These are phyloP conservation scores for Xanthia icteritia DNA, from an alignment of 2,888 invertebrate species.

Conservation along the genomic window DNA sequence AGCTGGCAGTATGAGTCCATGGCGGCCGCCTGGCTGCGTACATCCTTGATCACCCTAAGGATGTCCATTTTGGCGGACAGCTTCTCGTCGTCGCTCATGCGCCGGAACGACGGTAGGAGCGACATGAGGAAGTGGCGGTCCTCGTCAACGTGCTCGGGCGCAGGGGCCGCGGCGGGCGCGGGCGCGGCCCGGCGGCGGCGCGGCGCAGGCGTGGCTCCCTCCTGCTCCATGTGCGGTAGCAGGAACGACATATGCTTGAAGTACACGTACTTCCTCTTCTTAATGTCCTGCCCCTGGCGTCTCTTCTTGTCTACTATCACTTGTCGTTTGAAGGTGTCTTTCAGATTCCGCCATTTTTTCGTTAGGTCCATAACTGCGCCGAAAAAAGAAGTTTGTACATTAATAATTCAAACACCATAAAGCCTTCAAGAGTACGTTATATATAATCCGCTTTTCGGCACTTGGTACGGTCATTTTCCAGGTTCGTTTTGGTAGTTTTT, in stretches of 20 bases:
- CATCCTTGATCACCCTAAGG: conserved; percentile 72
- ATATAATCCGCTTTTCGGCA: neutral
- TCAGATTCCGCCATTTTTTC: conserved; percentile 77
- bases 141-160: conserved; percentile 67
- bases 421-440: neutral
- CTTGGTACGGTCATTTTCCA: too few relatives aligned
- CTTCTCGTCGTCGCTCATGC: conserved; percentile 75
- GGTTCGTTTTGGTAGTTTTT: too few relatives aligned
- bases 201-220: conserved; percentile 18
- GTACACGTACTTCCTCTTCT: conserved; percentile 74
- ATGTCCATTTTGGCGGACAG: conserved; percentile 74
- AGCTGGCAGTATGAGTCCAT: conserved; percentile 25
- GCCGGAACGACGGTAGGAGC: conserved; percentile 73
- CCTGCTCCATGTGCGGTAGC: conserved; percentile 66
- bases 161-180: neutral
- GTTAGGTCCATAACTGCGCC: conserved; percentile 69
- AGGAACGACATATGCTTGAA: conserved; percentile 76
- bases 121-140: conserved; percentile 76
- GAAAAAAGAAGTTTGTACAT: neutral
- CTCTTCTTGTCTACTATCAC: conserved; percentile 67
- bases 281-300: conserved; percentile 62
- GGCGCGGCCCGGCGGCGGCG: conserved; percentile 28
- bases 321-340: conserved; percentile 75
- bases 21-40: conserved; percentile 24
- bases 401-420: neutral